Evolutionary conservation across 2,797 vertebrate genomes (phyloP), one percentile per base, ranked within the genome.

Genomic region (Sitta carolinensis): DNA sequence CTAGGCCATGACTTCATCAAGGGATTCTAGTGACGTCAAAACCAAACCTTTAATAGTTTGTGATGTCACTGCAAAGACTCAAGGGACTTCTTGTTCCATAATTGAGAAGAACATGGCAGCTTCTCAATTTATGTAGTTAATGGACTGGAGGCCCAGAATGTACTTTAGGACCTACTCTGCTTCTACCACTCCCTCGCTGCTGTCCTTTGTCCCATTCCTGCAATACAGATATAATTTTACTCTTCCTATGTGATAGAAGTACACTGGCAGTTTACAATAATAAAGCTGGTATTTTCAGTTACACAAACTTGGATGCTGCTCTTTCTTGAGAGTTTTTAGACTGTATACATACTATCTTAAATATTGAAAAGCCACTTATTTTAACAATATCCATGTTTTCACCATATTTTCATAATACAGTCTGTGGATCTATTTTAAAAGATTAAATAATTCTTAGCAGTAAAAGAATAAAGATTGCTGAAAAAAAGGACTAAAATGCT

Each of bases 311-410:
- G 2, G 42, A 87, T 32, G 38, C 9, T 20, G 22, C 19, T 87
- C 54, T 67, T 90, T 45, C 61, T 7, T 38, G 8, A 69, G 32
- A 86, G 74, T 29, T 93, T 77, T 87, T 50, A 93, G 59, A 91
- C 38, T 40, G 14, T 13, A 62, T 15, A 54, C 51, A n/a, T 61
- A 45, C 13, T 45, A 79, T 70, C 59, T 82, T 84, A 82, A 89
- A 85, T 70, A 90, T 47, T 80, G 52, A 58, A 93, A 93, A 95
- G 68, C 38, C 76, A 87, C 29, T 89, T 94, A 93, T 74, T 84
- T 88, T 83, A 87, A 87, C 51, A 92, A 70, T 77, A 87, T 62
- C 61, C 36, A 76, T n/a, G 47, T 72, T 75, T 90, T 64, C 23
- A 55, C 27, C 30, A 26, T 43, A 63, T 77, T 91, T 88, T 62